Evolutionary conservation across 2,888 invertebrate genomes (phyloP), one percentile per base, ranked within the genome.

Genomic region (Agrochola macilenta): DNA sequence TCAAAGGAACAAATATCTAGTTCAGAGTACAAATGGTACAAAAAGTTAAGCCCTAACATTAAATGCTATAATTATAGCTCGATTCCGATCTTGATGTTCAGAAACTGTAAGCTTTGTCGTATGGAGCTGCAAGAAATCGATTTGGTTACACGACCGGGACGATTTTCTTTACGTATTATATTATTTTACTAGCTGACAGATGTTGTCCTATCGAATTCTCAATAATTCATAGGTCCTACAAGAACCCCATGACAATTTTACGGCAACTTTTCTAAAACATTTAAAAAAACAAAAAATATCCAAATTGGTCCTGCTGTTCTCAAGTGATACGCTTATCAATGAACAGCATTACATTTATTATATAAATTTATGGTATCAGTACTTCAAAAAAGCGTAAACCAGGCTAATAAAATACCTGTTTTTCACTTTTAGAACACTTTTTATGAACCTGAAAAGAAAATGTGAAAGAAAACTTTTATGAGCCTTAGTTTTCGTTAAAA

Each of bases 91-190:
- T 57, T 26, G 23, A 39, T 23, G 26, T 35, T 46, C 76, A 57
- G 9, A 76, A 39, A 35, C 20, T 3, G 57, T 30, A 58, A 54
- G 35, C 46, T 57, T 46, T 23, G 1, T 23, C 23, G 23, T 61
- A 58, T 58, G 12, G 49, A 26, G 23, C 26, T 23, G n/a, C 9
- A 23, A 26, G 23, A 35, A 64, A 77, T 76, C 54, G 54, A 76
- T 75, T 63, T 17, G 12, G 8, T 17, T 26, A 14, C 52, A 30
- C 20, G 30, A 14, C 14, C 7, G 9, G 8, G 2, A 12, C 1
- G 20, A 1, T 72, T 30, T 17, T 30, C 7, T 30, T 17, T 7
- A 60, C 30, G 30, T 30, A 30, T 60, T 30, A 11, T 2, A 54
- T 54, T 54, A 54, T 14, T 46, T 14, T 14, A 14, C 46, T 12